Evolutionary conservation across 2,797 vertebrate species (phyloP).

Genomic region (Melanotaenia trifasciata): DNA sequence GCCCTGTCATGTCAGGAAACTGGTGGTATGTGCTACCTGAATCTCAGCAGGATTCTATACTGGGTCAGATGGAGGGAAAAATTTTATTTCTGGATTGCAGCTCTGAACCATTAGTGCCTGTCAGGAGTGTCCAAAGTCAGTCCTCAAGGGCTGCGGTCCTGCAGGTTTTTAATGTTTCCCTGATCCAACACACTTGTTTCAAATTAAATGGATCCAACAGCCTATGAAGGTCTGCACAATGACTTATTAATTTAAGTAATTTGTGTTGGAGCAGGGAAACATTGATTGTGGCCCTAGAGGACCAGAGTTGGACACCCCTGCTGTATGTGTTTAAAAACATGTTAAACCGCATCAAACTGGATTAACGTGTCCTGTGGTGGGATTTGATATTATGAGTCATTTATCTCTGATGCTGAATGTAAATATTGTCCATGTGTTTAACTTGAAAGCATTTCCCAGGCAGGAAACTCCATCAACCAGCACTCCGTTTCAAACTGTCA

Average conservation of each 20-base stretch:
- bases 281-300: too few relatives aligned
- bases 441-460: slow-evolving; percentile 45
- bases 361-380: slow-evolving; percentile 52
- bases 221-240: too few relatives aligned
- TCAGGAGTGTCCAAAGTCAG: too few relatives aligned
- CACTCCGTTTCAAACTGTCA: slow-evolving; percentile 28
- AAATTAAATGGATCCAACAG: too few relatives aligned
- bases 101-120: slow-evolving; percentile 15
- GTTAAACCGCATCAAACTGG: slow-evolving; percentile 50
- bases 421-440: slow-evolving; percentile 24
- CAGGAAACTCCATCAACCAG: slow-evolving; percentile 26
- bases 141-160: too few relatives aligned
- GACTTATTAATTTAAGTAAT: too few relatives aligned
- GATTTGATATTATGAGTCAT: slow-evolving; percentile 71
- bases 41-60: slow-evolving; percentile 42
- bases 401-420: slow-evolving; percentile 23
- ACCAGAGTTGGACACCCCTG: neutral
- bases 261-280: too few relatives aligned
- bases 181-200: too few relatives aligned
- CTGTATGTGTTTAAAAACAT: slow-evolving; percentile 30
- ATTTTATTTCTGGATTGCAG: slow-evolving; percentile 67
- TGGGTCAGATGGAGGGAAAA: slow-evolving; percentile 45
- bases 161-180: too few relatives aligned
- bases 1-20: slow-evolving; percentile 33
- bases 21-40: slow-evolving; percentile 47